These are phyloP conservation scores for Spondyliosoma cantharus DNA, from an alignment of 2,797 vertebrate species.

Conservation along the genomic window DNA sequence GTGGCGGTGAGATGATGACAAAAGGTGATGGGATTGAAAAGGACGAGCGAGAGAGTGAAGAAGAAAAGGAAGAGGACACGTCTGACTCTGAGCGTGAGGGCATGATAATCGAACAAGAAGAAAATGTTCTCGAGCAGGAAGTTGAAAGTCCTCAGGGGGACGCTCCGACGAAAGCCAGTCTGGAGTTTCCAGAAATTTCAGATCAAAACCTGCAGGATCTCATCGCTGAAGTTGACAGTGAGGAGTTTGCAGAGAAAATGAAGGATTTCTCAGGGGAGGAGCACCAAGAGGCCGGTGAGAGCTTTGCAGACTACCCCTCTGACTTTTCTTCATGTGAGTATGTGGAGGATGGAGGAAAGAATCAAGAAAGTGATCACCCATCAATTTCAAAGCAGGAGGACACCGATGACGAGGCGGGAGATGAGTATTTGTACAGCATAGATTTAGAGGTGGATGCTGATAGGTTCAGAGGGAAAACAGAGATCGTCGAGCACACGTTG, in stretches of 20 bases:
- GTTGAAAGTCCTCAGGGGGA: constrained; percentile 39
- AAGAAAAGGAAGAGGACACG: constrained; percentile 26
- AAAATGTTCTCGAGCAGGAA: constrained; percentile 26
- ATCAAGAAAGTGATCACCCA: constrained; percentile 19
- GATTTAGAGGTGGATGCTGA: constrained; percentile 42
- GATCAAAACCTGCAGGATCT: constrained; percentile 59
- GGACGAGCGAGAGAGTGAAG: constrained; percentile 36
- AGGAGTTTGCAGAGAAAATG: constrained; percentile 60
- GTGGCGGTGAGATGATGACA: constrained; percentile 28
- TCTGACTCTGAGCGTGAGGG: constrained; percentile 42
- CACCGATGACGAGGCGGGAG: constrained; percentile 33
- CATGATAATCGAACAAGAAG: constrained; percentile 38
- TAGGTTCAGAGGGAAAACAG: constrained; percentile 1
- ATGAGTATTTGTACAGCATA: constrained; percentile 54
- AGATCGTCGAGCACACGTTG: background rate
- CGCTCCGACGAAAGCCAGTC: background rate
- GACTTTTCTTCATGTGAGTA: constrained; percentile 81
- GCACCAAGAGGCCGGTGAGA: constrained; percentile 81
- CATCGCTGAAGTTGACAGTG: constrained; percentile 46
- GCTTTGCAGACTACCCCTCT: constrained; percentile 82
- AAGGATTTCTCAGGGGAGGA: constrained; percentile 84
- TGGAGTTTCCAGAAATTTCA: constrained; percentile 55
- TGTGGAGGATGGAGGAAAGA: constrained; percentile 38
- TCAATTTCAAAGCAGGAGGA: background rate
- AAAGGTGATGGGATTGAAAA: constrained; percentile 49